Evolutionary conservation across 2,888 invertebrate genomes (phyloP).

Genomic region (Nysson spinosus): DNA sequence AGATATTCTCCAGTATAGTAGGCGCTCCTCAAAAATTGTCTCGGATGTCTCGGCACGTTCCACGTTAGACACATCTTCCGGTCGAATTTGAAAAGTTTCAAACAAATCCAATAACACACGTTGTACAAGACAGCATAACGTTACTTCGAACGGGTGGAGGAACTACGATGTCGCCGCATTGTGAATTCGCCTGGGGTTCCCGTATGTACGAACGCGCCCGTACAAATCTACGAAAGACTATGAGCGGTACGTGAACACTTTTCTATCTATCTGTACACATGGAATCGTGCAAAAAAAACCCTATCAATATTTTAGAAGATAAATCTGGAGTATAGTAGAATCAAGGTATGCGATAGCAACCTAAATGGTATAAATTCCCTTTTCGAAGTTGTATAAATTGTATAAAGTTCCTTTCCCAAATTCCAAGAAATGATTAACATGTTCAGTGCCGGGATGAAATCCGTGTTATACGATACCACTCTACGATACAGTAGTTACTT

Average conservation of each 20-base stretch:
- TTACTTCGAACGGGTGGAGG: slow-evolving; percentile 7
- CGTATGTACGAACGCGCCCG: slow-evolving; percentile 25
- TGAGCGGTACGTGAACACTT: slow-evolving; percentile 27
- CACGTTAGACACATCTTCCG: slow-evolving; percentile 39
- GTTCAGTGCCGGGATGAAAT: no score
- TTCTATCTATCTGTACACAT: no score
- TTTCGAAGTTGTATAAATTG: no score
- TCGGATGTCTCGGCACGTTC: slow-evolving; percentile 38
- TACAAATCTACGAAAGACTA: slow-evolving; percentile 30
- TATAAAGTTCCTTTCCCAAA: no score
- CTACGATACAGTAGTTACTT: no score
- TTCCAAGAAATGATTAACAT: no score
- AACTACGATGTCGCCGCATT: slow-evolving; percentile 44
- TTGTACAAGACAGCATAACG: slow-evolving; percentile 41
- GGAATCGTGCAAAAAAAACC: no score
- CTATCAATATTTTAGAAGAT: no score
- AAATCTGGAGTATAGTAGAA: no score
- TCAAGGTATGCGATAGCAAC: no score
- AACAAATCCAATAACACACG: slow-evolving; percentile 73
- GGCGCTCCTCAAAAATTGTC: slow-evolving; percentile 32
- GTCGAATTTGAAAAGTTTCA: slow-evolving; percentile 72
- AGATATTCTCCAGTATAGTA: slow-evolving; percentile 11
- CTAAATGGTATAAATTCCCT: no score
- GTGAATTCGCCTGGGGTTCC: slow-evolving; percentile 49
- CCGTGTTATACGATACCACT: no score